phyloP scores from a whole-genome alignment of 2,113 vertebrate genomes.

The Leptodactylus fuscus region DNA sequence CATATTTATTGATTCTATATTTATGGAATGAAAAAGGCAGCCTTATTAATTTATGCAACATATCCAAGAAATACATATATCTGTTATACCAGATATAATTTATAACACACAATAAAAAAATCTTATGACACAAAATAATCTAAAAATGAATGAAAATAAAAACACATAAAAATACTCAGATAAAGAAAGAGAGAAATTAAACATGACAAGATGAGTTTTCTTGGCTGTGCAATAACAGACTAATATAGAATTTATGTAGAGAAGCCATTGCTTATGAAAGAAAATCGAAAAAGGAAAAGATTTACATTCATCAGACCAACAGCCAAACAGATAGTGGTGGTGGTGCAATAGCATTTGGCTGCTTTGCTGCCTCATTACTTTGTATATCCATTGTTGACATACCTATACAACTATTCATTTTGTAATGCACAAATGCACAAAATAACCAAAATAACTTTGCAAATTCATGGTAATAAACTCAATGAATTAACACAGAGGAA shows the following conservation, averaged over 20 bases:
- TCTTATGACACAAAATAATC: not conserved
- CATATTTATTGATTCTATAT: slow-evolving; percentile 1
- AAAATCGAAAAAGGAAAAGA: too few relatives aligned
- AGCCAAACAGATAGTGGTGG: not conserved
- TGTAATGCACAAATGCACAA: too few relatives aligned
- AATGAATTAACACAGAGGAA: too few relatives aligned
- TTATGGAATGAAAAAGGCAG: not conserved
- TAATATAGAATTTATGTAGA: not conserved
- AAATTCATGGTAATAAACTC: too few relatives aligned
- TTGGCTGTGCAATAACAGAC: not conserved
- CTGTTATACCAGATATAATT: not conserved
- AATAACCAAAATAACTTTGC: too few relatives aligned
- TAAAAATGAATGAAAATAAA: not conserved
- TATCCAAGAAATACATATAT: not conserved
- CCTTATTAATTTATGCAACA: not conserved
- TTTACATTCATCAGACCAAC: too few relatives aligned
- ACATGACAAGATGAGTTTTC: not conserved
- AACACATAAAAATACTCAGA: not conserved
- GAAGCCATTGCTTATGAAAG: not conserved
- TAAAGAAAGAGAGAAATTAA: not conserved
- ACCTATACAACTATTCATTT: too few relatives aligned
- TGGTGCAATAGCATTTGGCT: too few relatives aligned
- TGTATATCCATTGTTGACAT: too few relatives aligned
- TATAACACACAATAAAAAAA: not conserved
- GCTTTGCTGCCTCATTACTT: too few relatives aligned